Evolutionary conservation across 2,797 vertebrate species (phyloP).

Genomic region (Orestias chungarensis): DNA sequence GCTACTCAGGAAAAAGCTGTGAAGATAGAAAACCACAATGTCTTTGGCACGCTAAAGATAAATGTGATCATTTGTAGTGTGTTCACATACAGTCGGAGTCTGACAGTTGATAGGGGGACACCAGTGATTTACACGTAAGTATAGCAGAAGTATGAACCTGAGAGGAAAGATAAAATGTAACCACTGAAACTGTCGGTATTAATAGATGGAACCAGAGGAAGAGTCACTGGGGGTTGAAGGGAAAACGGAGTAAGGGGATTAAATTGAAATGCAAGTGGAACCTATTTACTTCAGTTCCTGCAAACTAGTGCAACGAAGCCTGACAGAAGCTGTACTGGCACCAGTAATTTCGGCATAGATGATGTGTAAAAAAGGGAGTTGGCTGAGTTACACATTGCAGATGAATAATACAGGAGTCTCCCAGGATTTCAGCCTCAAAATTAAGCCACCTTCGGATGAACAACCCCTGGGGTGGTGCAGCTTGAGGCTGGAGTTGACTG

Average conservation of each 20-base stretch:
- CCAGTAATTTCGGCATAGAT: slow-evolving; percentile 45
- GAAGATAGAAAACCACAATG: slow-evolving; percentile 18
- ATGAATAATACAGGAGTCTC: slow-evolving; percentile 63
- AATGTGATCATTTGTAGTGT: slow-evolving; percentile 32
- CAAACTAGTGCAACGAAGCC: slow-evolving; percentile 53
- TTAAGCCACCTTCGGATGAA: slow-evolving; percentile 47
- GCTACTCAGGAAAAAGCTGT: slow-evolving; percentile 13
- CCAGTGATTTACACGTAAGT: slow-evolving; percentile 42
- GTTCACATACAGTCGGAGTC: slow-evolving; percentile 35
- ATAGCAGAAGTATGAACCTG: slow-evolving; percentile 35
- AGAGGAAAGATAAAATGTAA: slow-evolving; percentile 31
- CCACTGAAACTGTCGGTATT: slow-evolving; percentile 41
- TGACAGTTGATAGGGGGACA: slow-evolving; percentile 31
- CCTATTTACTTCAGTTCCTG: slow-evolving; percentile 53
- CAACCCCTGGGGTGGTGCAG: slow-evolving; percentile 36
- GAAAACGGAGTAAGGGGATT: slow-evolving; percentile 46
- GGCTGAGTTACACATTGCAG: slow-evolving; percentile 50
- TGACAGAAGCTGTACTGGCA: slow-evolving; percentile 45
- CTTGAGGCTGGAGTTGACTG: slow-evolving; percentile 41
- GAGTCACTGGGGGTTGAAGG: slow-evolving; percentile 32
- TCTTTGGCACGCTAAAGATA: slow-evolving; percentile 9
- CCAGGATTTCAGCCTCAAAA: slow-evolving; percentile 30
- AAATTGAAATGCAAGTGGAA: slow-evolving; percentile 59
- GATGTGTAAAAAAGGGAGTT: slow-evolving; percentile 57
- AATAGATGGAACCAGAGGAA: slow-evolving; percentile 43